Conservation (phyloP, 2,113 vertebrate genomes). For the Corynorhinus townsendii region DNA sequence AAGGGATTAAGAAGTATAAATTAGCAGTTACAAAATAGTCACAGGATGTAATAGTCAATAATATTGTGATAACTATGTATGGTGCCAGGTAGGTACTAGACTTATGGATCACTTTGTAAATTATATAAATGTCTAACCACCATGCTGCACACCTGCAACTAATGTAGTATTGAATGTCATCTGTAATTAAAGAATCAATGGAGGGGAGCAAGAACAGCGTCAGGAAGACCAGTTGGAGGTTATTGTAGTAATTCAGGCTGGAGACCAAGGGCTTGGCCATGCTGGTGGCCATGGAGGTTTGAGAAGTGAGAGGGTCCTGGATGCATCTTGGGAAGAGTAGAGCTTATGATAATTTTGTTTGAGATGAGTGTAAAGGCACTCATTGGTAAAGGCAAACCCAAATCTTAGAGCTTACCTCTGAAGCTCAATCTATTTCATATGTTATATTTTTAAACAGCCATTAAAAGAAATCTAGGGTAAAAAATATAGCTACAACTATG, state of each 20-base stretch:
- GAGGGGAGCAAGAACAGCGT: not conserved
- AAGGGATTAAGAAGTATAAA: not conserved
- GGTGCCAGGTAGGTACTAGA: not conserved
- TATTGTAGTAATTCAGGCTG: not conserved
- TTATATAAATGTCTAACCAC: not conserved
- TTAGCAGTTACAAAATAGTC: not conserved
- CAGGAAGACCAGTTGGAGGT: not conserved
- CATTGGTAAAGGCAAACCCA: not conserved
- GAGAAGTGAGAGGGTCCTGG: not conserved
- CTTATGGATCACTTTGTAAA: not conserved
- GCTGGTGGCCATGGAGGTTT: not conserved
- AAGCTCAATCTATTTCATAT: not conserved
- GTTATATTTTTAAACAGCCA: not conserved
- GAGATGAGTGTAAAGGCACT: not conserved
- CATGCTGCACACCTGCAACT: not conserved
- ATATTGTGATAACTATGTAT: not conserved
- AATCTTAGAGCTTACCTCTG: not conserved
- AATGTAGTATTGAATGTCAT: not conserved
- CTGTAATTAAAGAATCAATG: not conserved
- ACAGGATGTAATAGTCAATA: not conserved
- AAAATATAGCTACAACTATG: not conserved
- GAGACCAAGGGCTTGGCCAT: fast-evolving
- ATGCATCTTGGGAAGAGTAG: not conserved
- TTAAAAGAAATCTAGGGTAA: not conserved
- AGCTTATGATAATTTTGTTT: not conserved